phyloP scores from a whole-genome alignment of 2,113 vertebrate species.

The Cygnus buccinator region DNA sequence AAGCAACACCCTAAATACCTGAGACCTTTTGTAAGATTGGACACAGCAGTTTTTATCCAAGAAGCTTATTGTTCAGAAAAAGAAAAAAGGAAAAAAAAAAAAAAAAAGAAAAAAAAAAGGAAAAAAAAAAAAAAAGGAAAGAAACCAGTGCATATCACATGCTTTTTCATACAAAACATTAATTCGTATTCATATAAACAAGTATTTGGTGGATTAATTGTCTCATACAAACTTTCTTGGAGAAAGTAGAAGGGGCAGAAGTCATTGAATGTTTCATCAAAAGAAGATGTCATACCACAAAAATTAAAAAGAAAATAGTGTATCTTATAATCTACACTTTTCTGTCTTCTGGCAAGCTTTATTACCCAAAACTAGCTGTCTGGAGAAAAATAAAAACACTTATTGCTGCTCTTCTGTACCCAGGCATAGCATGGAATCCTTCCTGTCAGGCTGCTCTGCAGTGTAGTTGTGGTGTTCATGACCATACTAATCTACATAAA shows the following conservation, averaged over 20 bases:
- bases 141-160: background rate
- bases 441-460: background rate
- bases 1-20: background rate
- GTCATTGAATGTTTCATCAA: background rate
- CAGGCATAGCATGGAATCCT: background rate
- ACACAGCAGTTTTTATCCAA: background rate
- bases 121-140: rapidly evolving
- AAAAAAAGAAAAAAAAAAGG: no score
- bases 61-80: background rate
- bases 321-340: background rate
- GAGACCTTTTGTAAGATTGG: background rate
- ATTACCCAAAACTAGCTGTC: background rate
- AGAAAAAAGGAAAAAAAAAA: no score
- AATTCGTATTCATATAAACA: background rate
- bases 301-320: slow-evolving; percentile 6
- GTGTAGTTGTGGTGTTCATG: background rate
- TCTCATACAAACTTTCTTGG: background rate
- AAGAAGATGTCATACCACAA: background rate
- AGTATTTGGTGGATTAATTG: background rate
- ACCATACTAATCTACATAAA: background rate
- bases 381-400: background rate
- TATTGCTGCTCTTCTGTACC: background rate
- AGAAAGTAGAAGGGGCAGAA: background rate
- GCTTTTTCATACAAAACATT: background rate
- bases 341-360: slow-evolving; percentile 50